Conservation (phyloP, 2,888 invertebrate species). For the Strigamia transsilvanica region DNA sequence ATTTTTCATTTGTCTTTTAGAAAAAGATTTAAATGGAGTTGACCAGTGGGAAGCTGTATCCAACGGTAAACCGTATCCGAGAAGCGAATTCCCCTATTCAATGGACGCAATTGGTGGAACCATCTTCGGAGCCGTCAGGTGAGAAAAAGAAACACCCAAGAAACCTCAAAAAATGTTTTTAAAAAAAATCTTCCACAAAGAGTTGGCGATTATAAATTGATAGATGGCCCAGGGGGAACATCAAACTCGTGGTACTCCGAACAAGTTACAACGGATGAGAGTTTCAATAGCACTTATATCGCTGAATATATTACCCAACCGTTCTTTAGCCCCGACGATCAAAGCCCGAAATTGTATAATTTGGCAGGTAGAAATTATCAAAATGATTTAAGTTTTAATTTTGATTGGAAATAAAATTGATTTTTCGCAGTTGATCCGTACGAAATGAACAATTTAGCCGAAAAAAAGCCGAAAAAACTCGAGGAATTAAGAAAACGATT, state of each 20-base stretch:
- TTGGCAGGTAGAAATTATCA: not conserved
- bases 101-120: not conserved
- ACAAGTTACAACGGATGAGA: not conserved
- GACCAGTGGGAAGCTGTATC: not conserved
- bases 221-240: not conserved
- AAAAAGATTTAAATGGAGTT: not conserved
- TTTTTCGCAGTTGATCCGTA: not conserved
- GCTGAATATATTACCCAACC: not conserved
- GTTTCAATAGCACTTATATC: not conserved
- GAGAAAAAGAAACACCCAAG: not conserved
- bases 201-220: conserved; percentile 15
- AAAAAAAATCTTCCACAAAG: not conserved
- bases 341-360: not conserved
- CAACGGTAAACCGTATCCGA: not conserved
- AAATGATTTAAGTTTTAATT: too few relatives aligned
- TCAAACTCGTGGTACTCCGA: not conserved
- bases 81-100: not conserved
- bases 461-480: not conserved
- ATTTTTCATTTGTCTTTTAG: not conserved
- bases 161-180: not conserved
- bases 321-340: not conserved
- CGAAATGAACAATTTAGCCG: conserved; percentile 1
- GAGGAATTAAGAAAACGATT: not conserved
- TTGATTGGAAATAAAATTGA: not conserved
- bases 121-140: conserved; percentile 25